These are phyloP conservation scores for Bryconaethiops microstoma DNA, from an alignment of 2,797 vertebrate genomes.

Conservation along the genomic window DNA sequence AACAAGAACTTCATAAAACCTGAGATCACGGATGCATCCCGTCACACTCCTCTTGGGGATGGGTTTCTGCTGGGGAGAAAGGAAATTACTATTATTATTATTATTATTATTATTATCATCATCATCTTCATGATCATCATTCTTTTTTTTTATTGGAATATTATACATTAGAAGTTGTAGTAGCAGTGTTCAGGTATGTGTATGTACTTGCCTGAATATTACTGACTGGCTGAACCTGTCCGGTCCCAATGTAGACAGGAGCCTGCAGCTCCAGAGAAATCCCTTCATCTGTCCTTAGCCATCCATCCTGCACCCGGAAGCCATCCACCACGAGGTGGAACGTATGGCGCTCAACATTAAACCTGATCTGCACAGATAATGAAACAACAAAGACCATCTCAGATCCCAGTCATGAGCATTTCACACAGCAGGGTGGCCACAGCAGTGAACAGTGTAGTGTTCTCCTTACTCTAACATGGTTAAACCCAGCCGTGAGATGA, in stretches of 20 bases:
- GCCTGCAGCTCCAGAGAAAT: conserved; percentile 67
- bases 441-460: background rate
- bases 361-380: conserved; percentile 72
- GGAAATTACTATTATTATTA: background rate
- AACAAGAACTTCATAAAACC: conserved; percentile 72
- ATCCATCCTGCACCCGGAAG: conserved; percentile 74
- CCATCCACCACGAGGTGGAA: conserved; percentile 82
- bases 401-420: background rate
- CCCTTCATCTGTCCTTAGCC: conserved; percentile 62
- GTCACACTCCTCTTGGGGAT: conserved; percentile 76
- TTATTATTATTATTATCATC: background rate
- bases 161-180: background rate
- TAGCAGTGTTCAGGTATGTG: background rate
- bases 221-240: conserved; percentile 50
- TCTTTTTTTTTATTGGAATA: too few relatives aligned
- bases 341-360: conserved; percentile 72
- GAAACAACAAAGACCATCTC: background rate
- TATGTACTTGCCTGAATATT: conserved; percentile 56
- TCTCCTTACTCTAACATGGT: background rate
- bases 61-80: conserved; percentile 66
- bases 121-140: too few relatives aligned
- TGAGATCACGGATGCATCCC: conserved; percentile 84
- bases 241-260: conserved; percentile 76
- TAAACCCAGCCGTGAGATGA: background rate
- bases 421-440: background rate